Conservation (phyloP, 2,113 vertebrate species). For the Harpagus bidentatus region DNA sequence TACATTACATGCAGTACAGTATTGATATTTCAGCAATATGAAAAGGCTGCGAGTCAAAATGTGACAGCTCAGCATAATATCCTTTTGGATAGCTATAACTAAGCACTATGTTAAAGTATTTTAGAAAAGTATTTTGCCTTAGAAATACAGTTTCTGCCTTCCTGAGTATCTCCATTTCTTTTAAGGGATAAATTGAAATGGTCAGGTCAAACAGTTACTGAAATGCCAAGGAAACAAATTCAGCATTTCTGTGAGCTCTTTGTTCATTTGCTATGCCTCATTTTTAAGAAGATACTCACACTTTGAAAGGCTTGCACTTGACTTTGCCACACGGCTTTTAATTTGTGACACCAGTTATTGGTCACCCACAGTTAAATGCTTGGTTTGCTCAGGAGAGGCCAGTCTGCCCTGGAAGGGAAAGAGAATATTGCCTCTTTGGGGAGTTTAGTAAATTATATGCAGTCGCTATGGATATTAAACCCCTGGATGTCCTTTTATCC, state of each 20-base stretch:
- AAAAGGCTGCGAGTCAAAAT: background rate
- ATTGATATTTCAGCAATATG: background rate
- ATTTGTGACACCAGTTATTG: background rate
- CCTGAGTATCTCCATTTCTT: background rate
- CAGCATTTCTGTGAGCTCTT: background rate
- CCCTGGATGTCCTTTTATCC: background rate
- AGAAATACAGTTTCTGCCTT: background rate
- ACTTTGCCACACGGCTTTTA: background rate
- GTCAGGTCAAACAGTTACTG: background rate
- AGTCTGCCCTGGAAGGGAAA: background rate
- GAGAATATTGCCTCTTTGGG: background rate
- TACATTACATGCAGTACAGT: background rate
- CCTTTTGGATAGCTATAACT: background rate
- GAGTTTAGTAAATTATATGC: background rate
- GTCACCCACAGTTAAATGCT: background rate
- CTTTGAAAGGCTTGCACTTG: background rate
- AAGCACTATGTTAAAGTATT: background rate
- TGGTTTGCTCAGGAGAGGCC: background rate
- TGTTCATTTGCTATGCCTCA: background rate
- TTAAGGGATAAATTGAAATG: background rate
- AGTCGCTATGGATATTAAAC: background rate
- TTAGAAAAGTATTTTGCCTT: background rate
- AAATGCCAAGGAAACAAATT: background rate
- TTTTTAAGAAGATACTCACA: background rate
- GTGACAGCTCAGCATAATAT: background rate